Evolutionary conservation across 92 coral and sea anemone species (phyloP), one percentile per base, ranked within the genome.

Genomic region (Zoanthus sansibaricus): DNA sequence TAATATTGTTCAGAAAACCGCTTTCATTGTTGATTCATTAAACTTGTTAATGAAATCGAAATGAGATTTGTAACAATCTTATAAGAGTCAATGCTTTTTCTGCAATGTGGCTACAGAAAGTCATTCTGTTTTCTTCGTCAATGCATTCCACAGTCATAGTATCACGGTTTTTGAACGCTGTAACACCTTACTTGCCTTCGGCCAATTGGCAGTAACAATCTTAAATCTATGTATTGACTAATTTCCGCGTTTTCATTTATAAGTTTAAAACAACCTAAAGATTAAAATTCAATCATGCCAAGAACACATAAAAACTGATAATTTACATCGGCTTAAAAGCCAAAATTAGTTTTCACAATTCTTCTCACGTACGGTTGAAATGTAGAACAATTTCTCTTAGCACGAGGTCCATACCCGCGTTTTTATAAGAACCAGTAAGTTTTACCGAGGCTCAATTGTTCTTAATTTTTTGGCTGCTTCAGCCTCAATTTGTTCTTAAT

Each of bases 211-310:
- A 42, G 3, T 11, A 66, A 16, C 44, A 7, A n/a, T 62, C 54
- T 11, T 9, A 9, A 58, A n/a, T 79, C 25, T 25, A 25, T 25
- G 25, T 25, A 25, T 25, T 25, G 25, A 56, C 42, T 61, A 77
- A 77, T 79, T 68, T 64, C 75, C n/a, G 64, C 25, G 75, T 80
- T 80, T 25, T 25, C 73, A 64, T 71, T 52, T 46, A 61, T 64
- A 64, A 42, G 12, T 64, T 16, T 45, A 37, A 17, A 17, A 62
- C 21, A 59, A 68, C 46, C 30, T 62, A 4, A 12, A 71, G 17
- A 20, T 61, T 7, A 80, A 25, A 14, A 10, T 80, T 3, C 14
- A 47, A 7, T 21, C 56, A 17, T 5, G 18, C n/a, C 47, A 20
- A 7, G 8, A 74, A 20, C 67, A 72, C 66, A 20, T 64, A 64